These are phyloP conservation scores for Bombus haemorrhoidalis DNA, from an alignment of 1,140 invertebrate genomes.

Conservation along the genomic window DNA sequence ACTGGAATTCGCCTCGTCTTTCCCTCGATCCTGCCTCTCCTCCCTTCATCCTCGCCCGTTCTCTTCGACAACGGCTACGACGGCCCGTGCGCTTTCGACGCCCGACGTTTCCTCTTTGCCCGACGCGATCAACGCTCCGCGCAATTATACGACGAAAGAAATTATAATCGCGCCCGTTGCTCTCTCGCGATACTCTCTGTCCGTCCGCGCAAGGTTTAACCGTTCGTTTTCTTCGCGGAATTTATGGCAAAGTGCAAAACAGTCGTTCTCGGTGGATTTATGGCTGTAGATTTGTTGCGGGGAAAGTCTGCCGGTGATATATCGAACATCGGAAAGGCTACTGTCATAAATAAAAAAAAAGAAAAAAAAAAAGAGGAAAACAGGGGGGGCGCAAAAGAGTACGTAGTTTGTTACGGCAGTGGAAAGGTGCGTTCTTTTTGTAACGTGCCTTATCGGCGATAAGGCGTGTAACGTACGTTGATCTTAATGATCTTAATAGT, in stretches of 20 bases:
- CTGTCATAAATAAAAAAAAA: constrained; percentile 24
- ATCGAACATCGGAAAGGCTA: neutral
- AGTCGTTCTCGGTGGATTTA: constrained; percentile 41
- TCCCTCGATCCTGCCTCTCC: neutral
- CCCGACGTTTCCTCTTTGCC: neutral
- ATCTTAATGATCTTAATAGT: neutral
- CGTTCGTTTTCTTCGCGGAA: neutral
- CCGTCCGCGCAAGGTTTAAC: neutral
- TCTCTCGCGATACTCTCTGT: no score
- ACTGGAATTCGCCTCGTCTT: neutral
- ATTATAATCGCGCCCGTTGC: constrained; percentile 3
- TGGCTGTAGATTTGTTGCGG: constrained; percentile 22
- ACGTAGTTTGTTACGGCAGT: neutral
- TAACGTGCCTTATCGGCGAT: neutral
- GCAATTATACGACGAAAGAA: constrained; percentile 28
- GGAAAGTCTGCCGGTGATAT: constrained; percentile 20
- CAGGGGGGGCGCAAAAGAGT: no score
- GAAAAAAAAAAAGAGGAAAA: neutral
- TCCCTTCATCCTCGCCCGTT: neutral
- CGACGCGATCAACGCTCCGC: neutral
- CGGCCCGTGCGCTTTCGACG: no score
- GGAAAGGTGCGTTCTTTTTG: neutral
- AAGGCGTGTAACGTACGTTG: neutral
- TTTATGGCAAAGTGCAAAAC: constrained; percentile 43
- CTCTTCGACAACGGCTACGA: neutral